A percentile compares a stretch with the other conserved stretches of the same genome.
phyloP scores from a whole-genome alignment of 1,140 invertebrate genomes.

The Drosophila guanche region DNA sequence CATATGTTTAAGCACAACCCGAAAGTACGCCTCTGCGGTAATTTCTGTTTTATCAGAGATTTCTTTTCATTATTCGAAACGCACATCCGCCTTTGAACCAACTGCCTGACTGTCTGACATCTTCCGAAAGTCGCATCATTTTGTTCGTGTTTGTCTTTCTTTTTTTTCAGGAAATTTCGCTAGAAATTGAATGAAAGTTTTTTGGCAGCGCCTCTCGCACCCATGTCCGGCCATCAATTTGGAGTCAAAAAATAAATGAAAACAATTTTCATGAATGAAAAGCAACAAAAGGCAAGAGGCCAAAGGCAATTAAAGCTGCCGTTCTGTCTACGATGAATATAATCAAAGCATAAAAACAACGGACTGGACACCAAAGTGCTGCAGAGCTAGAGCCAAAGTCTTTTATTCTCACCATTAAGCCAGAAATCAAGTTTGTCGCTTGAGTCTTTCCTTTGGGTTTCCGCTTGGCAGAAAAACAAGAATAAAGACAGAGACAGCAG shows the following conservation, averaged over 20 bases:
- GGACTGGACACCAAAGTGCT: background rate
- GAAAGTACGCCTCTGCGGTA: too few relatives aligned
- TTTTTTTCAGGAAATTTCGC: slow-evolving; percentile 56
- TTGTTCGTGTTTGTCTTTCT: slow-evolving; percentile 30
- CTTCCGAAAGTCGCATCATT: slow-evolving; percentile 17
- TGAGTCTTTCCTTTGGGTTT: slow-evolving; percentile 75
- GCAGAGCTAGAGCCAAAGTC: slow-evolving; percentile 10
- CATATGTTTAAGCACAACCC: too few relatives aligned
- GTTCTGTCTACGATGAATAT: slow-evolving; percentile 26
- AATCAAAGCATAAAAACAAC: slow-evolving; percentile 29
- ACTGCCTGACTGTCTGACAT: background rate
- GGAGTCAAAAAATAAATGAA: slow-evolving; percentile 49
- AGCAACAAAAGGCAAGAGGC: slow-evolving; percentile 29
- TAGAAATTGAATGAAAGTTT: slow-evolving; percentile 73
- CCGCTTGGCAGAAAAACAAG: slow-evolving; percentile 9
- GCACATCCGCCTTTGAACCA: slow-evolving; percentile 44
- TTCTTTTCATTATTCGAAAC: too few relatives aligned
- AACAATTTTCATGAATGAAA: slow-evolving; percentile 52
- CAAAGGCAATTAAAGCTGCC: slow-evolving; percentile 51
- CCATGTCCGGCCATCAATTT: slow-evolving; percentile 39
- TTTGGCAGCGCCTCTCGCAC: slow-evolving; percentile 34
- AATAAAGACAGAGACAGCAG: slow-evolving; percentile 15
- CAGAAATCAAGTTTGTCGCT: slow-evolving; percentile 74
- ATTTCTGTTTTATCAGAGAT: too few relatives aligned
- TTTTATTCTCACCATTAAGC: slow-evolving; percentile 39